Conservation (phyloP, 2,113 vertebrate genomes). For the Origma solitaria region DNA sequence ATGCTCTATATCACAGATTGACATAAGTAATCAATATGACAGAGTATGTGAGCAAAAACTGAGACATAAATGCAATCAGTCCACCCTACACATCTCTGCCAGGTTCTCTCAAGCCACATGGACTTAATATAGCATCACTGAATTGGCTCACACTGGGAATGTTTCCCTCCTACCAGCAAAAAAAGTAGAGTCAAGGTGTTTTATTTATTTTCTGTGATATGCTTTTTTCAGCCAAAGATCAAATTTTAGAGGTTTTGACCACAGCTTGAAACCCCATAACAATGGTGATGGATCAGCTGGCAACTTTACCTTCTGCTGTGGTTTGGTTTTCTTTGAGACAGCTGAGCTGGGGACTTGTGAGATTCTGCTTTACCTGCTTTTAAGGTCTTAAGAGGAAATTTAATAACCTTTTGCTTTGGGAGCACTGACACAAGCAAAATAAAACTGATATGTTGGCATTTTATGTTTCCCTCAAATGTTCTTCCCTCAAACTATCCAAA, state of each 20-base stretch:
- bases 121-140: not conserved
- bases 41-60: not conserved
- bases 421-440: not conserved
- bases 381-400: not conserved
- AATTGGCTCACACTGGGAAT: not conserved
- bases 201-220: not conserved
- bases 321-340: not conserved
- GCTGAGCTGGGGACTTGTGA: not conserved
- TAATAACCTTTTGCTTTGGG: not conserved
- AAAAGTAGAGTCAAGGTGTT: not conserved
- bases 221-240: not conserved
- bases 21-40: not conserved
- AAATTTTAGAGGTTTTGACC: not conserved
- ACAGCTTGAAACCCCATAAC: not conserved
- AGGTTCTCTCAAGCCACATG: not conserved
- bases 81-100: not conserved
- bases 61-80: not conserved
- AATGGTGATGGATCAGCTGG: not conserved
- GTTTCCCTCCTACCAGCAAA: not conserved
- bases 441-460: not conserved
- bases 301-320: not conserved
- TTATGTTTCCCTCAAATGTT: not conserved
- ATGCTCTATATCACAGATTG: not conserved
- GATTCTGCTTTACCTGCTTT: not conserved
- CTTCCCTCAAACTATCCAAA: not conserved